These are phyloP conservation scores for Temnothorax unifasciatus DNA, from an alignment of 2,888 invertebrate genomes.

Conservation along the genomic window DNA sequence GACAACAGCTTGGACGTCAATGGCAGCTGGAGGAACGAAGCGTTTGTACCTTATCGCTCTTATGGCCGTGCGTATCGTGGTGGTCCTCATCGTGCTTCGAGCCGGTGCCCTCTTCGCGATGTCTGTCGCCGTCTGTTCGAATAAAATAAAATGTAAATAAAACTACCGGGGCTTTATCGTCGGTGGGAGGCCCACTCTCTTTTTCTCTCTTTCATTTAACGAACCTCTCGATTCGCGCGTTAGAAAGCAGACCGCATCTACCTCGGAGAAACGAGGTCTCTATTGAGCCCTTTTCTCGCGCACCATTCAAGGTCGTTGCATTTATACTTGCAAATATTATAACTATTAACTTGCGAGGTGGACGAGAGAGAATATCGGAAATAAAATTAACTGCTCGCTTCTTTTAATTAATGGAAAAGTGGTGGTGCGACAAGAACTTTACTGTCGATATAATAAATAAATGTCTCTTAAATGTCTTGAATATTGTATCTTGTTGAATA, in stretches of 20 bases:
- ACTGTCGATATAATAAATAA: not conserved
- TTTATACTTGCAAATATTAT: not conserved
- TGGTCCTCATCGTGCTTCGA: slow-evolving; percentile 75
- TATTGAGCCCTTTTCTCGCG: not conserved
- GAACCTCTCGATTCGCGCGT: not conserved
- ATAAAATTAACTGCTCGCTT: slow-evolving; percentile 5
- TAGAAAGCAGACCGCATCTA: not conserved
- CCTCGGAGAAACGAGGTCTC: not conserved
- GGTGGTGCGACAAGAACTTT: not conserved
- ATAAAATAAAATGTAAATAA: slow-evolving; percentile 67
- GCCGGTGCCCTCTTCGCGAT: slow-evolving; percentile 75
- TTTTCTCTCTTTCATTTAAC: slow-evolving; percentile 10
- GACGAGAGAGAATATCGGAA: not conserved
- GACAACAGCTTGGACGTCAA: slow-evolving; percentile 49
- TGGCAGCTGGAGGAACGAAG: not conserved
- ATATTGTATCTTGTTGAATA: not conserved
- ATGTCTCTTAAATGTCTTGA: not conserved
- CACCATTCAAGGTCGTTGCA: not conserved
- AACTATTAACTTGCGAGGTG: not conserved
- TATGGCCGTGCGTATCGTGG: slow-evolving; percentile 71
- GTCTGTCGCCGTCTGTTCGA: slow-evolving; percentile 66
- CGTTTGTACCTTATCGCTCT: slow-evolving; percentile 78
- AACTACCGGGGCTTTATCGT: slow-evolving; percentile 9
- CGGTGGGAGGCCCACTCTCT: not conserved
- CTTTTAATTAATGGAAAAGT: not conserved